Conservation (phyloP, 2,888 invertebrate genomes). For the Micropterix aruncella region DNA sequence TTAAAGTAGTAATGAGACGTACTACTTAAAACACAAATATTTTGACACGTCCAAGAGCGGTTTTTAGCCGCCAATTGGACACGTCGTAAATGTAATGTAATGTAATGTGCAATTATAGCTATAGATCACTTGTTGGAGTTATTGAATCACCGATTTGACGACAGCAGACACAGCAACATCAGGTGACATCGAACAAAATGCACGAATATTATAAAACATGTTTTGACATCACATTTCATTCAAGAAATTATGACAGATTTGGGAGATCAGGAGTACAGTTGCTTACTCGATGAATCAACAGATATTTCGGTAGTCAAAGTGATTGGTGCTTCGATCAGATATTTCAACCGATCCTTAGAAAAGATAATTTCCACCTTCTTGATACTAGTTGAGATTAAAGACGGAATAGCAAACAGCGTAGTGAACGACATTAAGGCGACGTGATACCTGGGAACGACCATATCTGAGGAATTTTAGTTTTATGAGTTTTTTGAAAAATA, state of each 20-base stretch:
- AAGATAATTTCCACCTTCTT: neutral
- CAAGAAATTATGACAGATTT: neutral
- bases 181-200: neutral
- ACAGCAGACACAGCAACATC: neutral
- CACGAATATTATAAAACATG: neutral
- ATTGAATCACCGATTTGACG: neutral
- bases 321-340: neutral
- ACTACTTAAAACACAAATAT: too few relatives aligned
- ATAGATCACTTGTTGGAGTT: neutral
- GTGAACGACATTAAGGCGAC: too few relatives aligned
- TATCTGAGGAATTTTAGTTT: too few relatives aligned
- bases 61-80: too few relatives aligned
- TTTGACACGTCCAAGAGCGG: too few relatives aligned
- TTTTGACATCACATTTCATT: neutral
- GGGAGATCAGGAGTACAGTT: neutral
- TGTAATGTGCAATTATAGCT: neutral
- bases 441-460: too few relatives aligned
- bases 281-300: neutral
- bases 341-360: neutral
- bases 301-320: neutral
- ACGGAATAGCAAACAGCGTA: neutral
- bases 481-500: too few relatives aligned
- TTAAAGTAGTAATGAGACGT: too few relatives aligned
- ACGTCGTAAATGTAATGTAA: too few relatives aligned
- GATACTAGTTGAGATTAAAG: neutral